A percentile compares a stretch with the other conserved stretches of the same genome.
Conservation (phyloP, 2,113 vertebrate species). For the Macrotis lagotis region DNA sequence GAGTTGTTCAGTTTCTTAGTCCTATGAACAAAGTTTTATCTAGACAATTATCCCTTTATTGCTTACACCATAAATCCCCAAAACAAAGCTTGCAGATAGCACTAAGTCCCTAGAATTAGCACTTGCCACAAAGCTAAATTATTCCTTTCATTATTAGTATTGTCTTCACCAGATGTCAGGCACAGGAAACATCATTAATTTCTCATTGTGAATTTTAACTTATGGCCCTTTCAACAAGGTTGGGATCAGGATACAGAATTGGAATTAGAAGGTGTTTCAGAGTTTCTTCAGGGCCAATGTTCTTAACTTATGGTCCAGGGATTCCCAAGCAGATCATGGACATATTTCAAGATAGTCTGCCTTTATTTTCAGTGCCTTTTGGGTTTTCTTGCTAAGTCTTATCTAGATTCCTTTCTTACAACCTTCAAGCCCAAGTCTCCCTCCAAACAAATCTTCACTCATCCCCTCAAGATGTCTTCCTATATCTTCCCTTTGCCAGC, state of each 20-base stretch:
- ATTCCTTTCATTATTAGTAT: not conserved
- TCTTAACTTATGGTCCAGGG: not conserved
- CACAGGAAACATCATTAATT: not conserved
- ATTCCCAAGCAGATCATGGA: not conserved
- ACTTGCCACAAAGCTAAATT: not conserved
- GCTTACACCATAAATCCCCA: too few relatives aligned
- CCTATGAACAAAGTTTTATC: too few relatives aligned
- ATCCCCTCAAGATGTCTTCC: not conserved
- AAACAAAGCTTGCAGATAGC: too few relatives aligned
- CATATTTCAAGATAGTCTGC: not conserved
- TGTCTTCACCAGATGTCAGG: not conserved
- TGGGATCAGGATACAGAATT: not conserved
- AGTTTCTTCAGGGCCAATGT: not conserved
- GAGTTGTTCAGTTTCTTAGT: too few relatives aligned
- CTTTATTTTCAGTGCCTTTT: not conserved
- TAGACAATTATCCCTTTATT: too few relatives aligned
- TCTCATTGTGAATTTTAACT: not conserved
- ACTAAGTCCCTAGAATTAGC: not conserved
- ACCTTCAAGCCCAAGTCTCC: not conserved
- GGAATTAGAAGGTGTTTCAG: not conserved
- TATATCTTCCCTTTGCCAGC: not conserved
- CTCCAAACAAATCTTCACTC: not conserved
- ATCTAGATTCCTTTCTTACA: not conserved
- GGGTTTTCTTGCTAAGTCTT: not conserved
- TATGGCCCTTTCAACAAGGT: not conserved